Evolutionary conservation across 2,888 invertebrate genomes (phyloP), one percentile per base, ranked within the genome.

Genomic region (Agelastica alni): DNA sequence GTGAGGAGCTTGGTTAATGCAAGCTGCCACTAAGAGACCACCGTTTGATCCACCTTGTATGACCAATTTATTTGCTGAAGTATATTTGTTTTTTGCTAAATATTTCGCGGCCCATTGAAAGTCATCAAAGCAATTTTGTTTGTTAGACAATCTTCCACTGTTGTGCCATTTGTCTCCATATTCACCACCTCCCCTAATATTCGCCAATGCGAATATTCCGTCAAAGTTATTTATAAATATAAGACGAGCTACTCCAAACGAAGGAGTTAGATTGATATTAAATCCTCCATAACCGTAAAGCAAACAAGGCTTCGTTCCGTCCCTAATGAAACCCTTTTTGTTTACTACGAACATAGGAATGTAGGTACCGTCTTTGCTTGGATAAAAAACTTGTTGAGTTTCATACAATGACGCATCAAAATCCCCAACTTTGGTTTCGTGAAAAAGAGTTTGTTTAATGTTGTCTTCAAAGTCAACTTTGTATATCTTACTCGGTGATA

Each of bases 151-250:
- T 14, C 92, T 87, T 1, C 97, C 99, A 4, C 83, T 91, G 75
- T 96, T 91, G 79, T 98, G 97, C 98, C 98, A 99, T 64, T 88
- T 87, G 76, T 96, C 93, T 32, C 98, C 98, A 77, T 97, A 99
- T 75, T 99, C 98, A 1, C 94, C 96, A 71, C 98, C 98, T 47
- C 98, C 98, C 41, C 98, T 83, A 48, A 98, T 89, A 79, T 98
- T 99, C 17, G 98, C 91, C 62, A 95, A 84, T n/a, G 94, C 97
- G 59, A 93, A 84, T 45, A 96, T 83, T 1, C 96, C 97, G 73
- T 88, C 83, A 62, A 96, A 87, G 70, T 93, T 87, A 70, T 94
- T 89, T 73, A 97, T 88, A 75, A 95, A 95, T 61, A 95, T 86
- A 20, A 96, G 78, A 48, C 94, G 83, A n/a, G 89, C 88, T 18